Evolutionary conservation across 2,888 invertebrate genomes (phyloP), one percentile per base, ranked within the genome.

Genomic region (Tenthredo amoena): DNA sequence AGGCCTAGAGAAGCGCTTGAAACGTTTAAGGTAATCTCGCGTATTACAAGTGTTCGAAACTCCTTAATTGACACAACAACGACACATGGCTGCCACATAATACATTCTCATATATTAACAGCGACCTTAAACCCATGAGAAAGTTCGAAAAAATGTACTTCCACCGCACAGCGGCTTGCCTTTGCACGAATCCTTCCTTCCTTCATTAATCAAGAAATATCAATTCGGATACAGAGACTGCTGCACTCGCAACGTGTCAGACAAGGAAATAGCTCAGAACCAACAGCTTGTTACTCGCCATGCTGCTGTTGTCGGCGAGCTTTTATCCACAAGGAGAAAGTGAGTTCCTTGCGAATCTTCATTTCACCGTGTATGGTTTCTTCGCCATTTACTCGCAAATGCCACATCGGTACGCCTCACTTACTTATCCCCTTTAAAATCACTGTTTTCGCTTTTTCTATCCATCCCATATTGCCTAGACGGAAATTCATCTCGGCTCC

Each of bases 11-110:
- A 37, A n/a, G 79, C 31, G 55, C 6, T 34, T 58, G 18, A 58
- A 79, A 79, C 50, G 79, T 79, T 79, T 34, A 79, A 55, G 26
- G 79, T 79, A 79, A 79, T 79, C 79, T 50, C 58, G 79, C 79
- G 55, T 79, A 79, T 79, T 79, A 79, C 79, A 79, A 79, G 79
- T 58, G 55, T 79, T 55, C 77, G 77, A 34, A 55, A 37, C 55
- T 50, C n/a, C 55, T n/a, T 77, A 77, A 77, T 77, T 77, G 77
- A 77, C 77, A 77, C 55, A 47, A 77, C 55, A 79, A 55, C 58
- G 79, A 55, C 34, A 34, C 55, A n/a, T 47, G 47, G n/a, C 43
- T 47, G 31, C 12, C 43, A 47, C 47, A 4, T 76, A 37, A 15
- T 76, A 15, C 47, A 76, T 71, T 71, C 37, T 37, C 71, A 71